These are phyloP conservation scores for Alaudala cheleensis DNA, from an alignment of 2,113 vertebrate genomes.

Conservation along the genomic window DNA sequence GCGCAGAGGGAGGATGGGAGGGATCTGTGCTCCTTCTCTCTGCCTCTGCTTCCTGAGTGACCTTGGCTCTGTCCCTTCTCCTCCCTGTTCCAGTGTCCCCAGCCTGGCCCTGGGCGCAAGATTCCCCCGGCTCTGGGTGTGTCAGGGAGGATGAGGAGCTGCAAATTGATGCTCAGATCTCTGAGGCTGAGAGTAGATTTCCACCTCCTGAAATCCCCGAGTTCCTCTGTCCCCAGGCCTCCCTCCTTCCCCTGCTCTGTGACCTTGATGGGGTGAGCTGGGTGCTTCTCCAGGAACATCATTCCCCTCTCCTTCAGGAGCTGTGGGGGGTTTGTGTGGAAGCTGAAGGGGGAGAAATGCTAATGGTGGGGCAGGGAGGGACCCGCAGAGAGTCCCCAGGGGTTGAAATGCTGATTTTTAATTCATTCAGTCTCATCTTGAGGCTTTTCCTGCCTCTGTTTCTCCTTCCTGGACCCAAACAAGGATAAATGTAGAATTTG, in stretches of 20 bases:
- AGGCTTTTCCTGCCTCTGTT: not conserved
- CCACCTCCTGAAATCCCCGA: not conserved
- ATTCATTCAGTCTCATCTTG: not conserved
- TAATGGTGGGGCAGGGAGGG: not conserved
- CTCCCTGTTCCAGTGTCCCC: not conserved
- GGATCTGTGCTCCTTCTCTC: not conserved
- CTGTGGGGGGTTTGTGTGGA: not conserved
- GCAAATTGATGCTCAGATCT: not conserved
- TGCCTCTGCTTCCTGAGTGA: not conserved
- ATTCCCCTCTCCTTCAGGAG: not conserved
- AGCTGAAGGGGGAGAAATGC: not conserved
- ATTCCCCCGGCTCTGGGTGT: not conserved
- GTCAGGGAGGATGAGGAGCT: not conserved
- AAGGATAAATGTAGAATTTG: not conserved
- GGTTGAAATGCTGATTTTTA: not conserved
- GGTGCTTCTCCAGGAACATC: not conserved
- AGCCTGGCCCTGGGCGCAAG: not conserved
- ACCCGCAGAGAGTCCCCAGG: not conserved
- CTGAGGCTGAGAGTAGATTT: not conserved
- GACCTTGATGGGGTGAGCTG: not conserved
- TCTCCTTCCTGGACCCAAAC: not conserved
- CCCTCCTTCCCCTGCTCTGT: not conserved
- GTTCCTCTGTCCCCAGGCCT: not conserved
- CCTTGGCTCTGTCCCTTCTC: not conserved
- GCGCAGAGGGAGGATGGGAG: fast-evolving